phyloP scores from a whole-genome alignment of 2,113 vertebrate genomes.

The Nettapus auritus region DNA sequence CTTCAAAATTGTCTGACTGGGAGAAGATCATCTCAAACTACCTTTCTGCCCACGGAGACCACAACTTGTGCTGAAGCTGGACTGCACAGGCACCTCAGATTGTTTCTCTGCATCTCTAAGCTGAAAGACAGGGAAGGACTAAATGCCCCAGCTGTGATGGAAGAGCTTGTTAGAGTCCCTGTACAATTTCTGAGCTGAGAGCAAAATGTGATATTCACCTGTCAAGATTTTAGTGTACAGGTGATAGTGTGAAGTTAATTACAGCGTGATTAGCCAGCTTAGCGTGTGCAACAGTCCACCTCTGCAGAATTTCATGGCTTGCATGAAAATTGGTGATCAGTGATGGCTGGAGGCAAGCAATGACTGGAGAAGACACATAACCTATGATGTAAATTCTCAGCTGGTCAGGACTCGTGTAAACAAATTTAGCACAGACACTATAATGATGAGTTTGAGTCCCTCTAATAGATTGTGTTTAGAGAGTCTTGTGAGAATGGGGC shows the following conservation, averaged over 20 bases:
- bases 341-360: background rate
- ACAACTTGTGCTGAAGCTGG: background rate
- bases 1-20: background rate
- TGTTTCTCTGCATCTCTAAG: background rate
- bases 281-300: background rate
- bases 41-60: background rate
- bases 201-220: background rate
- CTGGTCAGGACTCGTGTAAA: background rate
- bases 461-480: background rate
- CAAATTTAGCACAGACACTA: background rate
- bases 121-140: background rate
- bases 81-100: background rate
- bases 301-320: background rate
- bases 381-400: background rate
- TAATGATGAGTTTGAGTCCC: background rate
- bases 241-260: background rate
- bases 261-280: background rate
- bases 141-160: background rate
- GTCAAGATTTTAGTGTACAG: background rate
- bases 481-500: fast-evolving
- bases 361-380: background rate
- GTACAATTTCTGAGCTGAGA: background rate
- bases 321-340: background rate
- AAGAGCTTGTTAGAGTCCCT: background rate
- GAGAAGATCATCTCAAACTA: background rate